Base-by-base conservation (phyloP, 1,140 invertebrate species). In the Chlorops oryzae region DNA sequence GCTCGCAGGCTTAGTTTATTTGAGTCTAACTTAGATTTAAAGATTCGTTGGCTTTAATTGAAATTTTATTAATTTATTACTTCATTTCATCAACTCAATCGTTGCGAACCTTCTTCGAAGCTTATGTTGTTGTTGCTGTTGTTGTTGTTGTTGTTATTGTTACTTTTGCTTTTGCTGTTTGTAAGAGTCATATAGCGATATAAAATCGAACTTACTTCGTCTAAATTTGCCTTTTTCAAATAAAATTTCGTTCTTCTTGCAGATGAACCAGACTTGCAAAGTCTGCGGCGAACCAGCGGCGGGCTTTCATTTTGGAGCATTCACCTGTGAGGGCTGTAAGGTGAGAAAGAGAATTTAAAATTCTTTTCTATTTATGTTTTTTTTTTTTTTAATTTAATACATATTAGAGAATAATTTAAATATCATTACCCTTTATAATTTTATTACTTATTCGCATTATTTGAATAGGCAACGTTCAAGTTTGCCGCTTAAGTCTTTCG, bases 321-420 rank as follows among this genome's bases (percentile, higher is more conserved):
- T 92, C 63, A 92, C 90, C 12, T 92, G 90, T 75, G 90, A 92
- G 75, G 90, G 90, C 47, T 92, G 89, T 70, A 92, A 91, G 85
- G 88, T 91, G 44, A 72, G 66, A 67, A 60, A 27, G 20, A 32
- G 10, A 15, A 13, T 20, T 13, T 15, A 21, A 9, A 5, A 21
- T 4, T 9, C 38, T 21, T 5, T 9, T 13, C 15, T 21, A 40
- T 13, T 40, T 21, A 9, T 40, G 38, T 17, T 5, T 20, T 21
- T 40, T 22, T 17, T 20, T n/a, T n/a, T n/a, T n/a, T n/a, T n/a
- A n/a, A n/a, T n/a, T n/a, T n/a, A n/a, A n/a, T n/a, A n/a, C n/a
- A n/a, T n/a, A n/a, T n/a, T n/a, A n/a, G n/a, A n/a, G n/a, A n/a
- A n/a, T n/a, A n/a, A n/a, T n/a, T n/a, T n/a, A n/a, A n/a, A n/a